Percentiles rank a stretch among this genome's conserved stretches.
These are phyloP conservation scores for Propsilocerus akamusi DNA, from an alignment of 1,140 invertebrate species.

Conservation along the genomic window DNA sequence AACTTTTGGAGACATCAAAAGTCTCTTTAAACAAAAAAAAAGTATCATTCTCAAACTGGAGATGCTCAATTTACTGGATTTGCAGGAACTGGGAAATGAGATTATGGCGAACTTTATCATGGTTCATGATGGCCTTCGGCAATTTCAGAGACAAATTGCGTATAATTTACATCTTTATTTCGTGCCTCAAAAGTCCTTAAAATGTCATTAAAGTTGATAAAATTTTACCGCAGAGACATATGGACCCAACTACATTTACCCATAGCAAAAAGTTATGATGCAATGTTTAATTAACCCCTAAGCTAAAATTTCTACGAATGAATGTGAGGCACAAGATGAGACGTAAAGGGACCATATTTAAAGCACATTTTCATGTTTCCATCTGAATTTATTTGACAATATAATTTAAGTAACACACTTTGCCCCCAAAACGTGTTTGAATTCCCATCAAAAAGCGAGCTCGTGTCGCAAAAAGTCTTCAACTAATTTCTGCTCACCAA, in stretches of 20 bases:
- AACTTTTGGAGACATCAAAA: neutral
- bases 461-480: neutral
- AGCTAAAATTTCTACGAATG: no score
- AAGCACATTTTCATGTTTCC: no score
- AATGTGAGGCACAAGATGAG: no score
- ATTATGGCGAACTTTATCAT: constrained; percentile 1
- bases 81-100: neutral
- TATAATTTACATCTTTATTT: constrained; percentile 4
- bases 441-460: neutral
- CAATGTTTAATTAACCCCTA: no score
- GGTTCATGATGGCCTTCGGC: neutral
- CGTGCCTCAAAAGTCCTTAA: neutral
- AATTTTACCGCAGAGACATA: constrained; percentile 2
- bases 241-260: no score
- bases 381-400: no score
- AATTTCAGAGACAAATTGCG: neutral
- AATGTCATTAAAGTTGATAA: constrained; percentile 2
- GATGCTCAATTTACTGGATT: no score
- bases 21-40: neutral
- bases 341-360: no score
- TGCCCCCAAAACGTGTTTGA: no score
- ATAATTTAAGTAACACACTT: no score
- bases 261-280: no score
- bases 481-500: neutral
- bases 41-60: no score